Evolutionary conservation across 2,888 invertebrate species (phyloP).

Genomic region (Tineola bisselliella): DNA sequence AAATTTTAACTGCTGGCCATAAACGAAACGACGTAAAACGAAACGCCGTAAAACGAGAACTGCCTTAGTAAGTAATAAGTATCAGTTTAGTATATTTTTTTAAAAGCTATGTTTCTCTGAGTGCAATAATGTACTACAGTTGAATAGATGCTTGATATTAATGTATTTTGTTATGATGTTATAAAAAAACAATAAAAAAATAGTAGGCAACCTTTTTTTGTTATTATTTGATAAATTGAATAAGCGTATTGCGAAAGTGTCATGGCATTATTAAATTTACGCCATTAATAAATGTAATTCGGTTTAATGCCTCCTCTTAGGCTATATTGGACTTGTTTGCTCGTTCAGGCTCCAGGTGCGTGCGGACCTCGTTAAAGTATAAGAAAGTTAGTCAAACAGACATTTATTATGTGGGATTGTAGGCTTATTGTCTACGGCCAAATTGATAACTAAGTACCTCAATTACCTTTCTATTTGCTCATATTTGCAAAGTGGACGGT

Average conservation of each 20-base stretch:
- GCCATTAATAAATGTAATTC: conserved; percentile 4
- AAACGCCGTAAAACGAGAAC: no score
- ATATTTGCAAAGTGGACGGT: not conserved
- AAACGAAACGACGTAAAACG: no score
- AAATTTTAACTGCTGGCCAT: no score
- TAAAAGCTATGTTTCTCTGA: no score
- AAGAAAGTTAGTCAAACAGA: conserved; percentile 33
- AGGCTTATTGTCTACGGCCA: conserved; percentile 38
- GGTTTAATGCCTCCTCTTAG: conserved; percentile 7
- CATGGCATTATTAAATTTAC: not conserved
- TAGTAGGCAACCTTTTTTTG: no score
- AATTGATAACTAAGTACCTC: conserved; percentile 35
- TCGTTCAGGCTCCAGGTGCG: conserved; percentile 11
- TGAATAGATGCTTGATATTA: no score
- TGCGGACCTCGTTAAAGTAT: conserved; percentile 14
- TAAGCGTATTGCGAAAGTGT: no score
- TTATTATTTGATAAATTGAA: not conserved
- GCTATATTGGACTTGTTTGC: conserved; percentile 9
- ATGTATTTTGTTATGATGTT: no score
- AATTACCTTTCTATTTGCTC: not conserved
- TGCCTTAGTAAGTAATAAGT: no score
- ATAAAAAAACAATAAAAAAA: no score
- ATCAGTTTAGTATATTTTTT: no score
- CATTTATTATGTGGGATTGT: conserved; percentile 39
- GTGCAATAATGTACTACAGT: no score